Evolutionary conservation across 2,888 invertebrate species (phyloP).

Genomic region (Chrysopilus asiliformis): DNA sequence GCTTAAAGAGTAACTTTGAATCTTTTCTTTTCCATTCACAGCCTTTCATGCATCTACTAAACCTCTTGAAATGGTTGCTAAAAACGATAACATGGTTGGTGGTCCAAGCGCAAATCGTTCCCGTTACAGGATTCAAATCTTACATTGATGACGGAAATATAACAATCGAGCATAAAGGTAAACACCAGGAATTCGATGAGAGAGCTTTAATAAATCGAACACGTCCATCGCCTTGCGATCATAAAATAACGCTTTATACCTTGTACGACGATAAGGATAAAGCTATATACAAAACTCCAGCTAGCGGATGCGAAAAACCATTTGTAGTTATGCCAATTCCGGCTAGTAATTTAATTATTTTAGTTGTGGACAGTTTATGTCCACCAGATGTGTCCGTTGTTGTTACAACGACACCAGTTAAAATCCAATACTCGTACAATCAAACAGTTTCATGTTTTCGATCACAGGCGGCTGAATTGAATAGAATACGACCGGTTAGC

Average conservation of each 20-base stretch:
- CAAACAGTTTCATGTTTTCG: slow-evolving; percentile 49
- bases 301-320: slow-evolving; percentile 39
- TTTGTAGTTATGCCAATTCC: slow-evolving; percentile 63
- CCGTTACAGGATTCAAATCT: slow-evolving; percentile 37
- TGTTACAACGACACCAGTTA: slow-evolving; percentile 32
- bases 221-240: slow-evolving; percentile 72
- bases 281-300: slow-evolving; percentile 37
- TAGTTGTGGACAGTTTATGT: slow-evolving; percentile 59
- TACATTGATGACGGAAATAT: slow-evolving; percentile 43
- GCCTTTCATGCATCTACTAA: slow-evolving; percentile 46
- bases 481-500: slow-evolving; percentile 53
- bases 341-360: slow-evolving; percentile 61
- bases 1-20: no score
- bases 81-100: slow-evolving; percentile 45
- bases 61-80: slow-evolving; percentile 44
- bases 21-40: slow-evolving; percentile 30
- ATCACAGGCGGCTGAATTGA: slow-evolving; percentile 41
- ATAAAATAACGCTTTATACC: slow-evolving; percentile 47
- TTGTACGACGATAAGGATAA: slow-evolving; percentile 40
- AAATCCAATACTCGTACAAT: slow-evolving; percentile 42
- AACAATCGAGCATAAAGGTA: slow-evolving; percentile 31
- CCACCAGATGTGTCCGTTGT: slow-evolving; percentile 38
- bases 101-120: slow-evolving; percentile 40
- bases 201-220: slow-evolving; percentile 60
- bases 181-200: slow-evolving; percentile 48